Percentiles rank a stretch among this genome's conserved stretches.
Evolutionary conservation across 1,140 invertebrate species (phyloP).

Genomic region (Tetragonula clypearis): DNA sequence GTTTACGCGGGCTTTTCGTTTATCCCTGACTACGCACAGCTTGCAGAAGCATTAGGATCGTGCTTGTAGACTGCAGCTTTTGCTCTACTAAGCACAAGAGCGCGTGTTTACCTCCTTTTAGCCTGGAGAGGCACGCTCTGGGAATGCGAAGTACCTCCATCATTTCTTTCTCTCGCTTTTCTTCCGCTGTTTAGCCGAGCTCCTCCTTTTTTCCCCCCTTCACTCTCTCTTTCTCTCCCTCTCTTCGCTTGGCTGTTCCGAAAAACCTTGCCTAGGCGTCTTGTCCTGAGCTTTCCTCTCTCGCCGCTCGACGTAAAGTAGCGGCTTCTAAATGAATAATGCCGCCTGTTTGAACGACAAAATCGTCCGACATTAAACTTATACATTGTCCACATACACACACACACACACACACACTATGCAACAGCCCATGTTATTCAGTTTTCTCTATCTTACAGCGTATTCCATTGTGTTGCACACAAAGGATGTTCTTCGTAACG

Average conservation of each 20-base stretch:
- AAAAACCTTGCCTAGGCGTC: constrained; percentile 3
- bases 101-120: constrained; percentile 70
- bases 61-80: constrained; percentile 41
- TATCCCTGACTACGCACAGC: constrained; percentile 46
- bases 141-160: constrained; percentile 64
- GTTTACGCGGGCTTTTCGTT: constrained; percentile 41
- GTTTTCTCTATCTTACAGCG: too few relatives aligned
- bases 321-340: constrained; percentile 1
- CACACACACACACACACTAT: too few relatives aligned
- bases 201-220: constrained; percentile 34
- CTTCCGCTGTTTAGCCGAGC: constrained; percentile 14
- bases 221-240: constrained; percentile 36
- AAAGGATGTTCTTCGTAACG: too few relatives aligned
- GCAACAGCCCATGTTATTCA: too few relatives aligned
- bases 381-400: not conserved
- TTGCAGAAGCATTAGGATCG: constrained; percentile 32
- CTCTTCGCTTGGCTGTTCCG: not conserved
- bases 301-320: not conserved
- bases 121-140: constrained; percentile 51
- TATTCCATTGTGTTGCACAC: too few relatives aligned
- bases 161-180: constrained; percentile 58
- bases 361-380: not conserved
- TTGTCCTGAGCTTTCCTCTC: not conserved
- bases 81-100: constrained; percentile 56
- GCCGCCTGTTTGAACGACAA: not conserved